Percentiles rank a stretch among this genome's conserved stretches.
Evolutionary conservation across 2,797 vertebrate genomes (phyloP).

Genomic region (Prionace glauca): DNA sequence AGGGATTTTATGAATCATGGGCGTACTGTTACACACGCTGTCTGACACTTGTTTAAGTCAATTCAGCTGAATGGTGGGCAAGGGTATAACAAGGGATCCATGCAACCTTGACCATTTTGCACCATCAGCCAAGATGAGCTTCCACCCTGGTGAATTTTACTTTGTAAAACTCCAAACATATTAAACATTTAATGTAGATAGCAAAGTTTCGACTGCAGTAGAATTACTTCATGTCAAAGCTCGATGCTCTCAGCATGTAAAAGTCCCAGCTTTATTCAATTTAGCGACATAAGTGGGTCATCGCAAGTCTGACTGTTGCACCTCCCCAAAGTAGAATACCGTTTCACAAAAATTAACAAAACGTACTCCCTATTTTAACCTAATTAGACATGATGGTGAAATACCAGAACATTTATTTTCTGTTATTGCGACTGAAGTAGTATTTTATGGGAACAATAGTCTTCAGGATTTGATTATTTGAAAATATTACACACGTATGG

Average conservation of each 20-base stretch:
- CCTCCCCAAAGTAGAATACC: neutral
- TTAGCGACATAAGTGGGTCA: neutral
- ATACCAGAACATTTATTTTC: neutral
- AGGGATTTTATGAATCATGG: too few relatives aligned
- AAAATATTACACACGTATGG: neutral
- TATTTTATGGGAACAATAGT: neutral
- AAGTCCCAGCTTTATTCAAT: neutral
- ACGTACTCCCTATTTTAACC: neutral
- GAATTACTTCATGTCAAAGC: neutral
- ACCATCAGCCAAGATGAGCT: neutral
- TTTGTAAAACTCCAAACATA: neutral
- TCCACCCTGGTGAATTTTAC: neutral
- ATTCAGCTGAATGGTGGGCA: neutral
- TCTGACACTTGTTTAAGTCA: neutral
- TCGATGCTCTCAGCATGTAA: neutral
- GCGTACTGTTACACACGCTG: too few relatives aligned
- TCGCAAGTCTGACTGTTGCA: neutral
- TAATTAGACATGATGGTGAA: neutral
- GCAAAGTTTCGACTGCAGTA: neutral
- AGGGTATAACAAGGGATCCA: neutral
- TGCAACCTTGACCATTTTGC: neutral
- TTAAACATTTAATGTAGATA: too few relatives aligned
- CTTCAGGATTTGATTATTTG: neutral
- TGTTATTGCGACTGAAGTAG: neutral
- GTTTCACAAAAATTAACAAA: neutral